Evolutionary conservation across 2,888 invertebrate genomes (phyloP).

Genomic region (Torymus tubicola): DNA sequence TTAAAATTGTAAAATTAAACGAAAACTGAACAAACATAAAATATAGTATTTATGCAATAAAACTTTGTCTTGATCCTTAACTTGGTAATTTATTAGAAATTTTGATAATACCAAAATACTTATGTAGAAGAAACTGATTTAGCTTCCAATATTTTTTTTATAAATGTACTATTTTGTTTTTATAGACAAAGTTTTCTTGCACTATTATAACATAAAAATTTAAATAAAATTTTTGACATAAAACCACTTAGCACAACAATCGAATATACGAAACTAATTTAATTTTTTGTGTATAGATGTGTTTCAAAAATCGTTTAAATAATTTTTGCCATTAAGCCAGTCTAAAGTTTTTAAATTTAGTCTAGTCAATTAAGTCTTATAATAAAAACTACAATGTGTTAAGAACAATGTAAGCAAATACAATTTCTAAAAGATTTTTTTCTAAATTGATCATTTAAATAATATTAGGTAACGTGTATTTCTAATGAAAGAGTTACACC

Average conservation of each 20-base stretch:
- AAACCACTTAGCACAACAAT: background rate
- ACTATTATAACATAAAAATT: constrained; percentile 8
- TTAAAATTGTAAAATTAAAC: too few species aligned
- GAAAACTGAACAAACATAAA: background rate
- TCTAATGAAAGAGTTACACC: constrained; percentile 16
- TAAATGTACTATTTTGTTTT: background rate
- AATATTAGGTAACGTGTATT: background rate
- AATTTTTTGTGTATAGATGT: constrained; percentile 25
- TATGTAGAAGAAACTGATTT: too few species aligned
- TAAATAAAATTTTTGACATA: constrained; percentile 24
- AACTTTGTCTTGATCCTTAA: too few species aligned
- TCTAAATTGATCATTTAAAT: background rate
- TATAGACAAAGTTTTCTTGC: constrained; percentile 12
- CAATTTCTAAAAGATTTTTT: background rate
- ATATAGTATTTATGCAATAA: background rate
- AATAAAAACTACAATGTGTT: constrained; percentile 22
- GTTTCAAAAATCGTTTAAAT: constrained; percentile 26
- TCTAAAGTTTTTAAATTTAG: constrained; percentile 5
- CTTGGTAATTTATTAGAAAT: too few species aligned
- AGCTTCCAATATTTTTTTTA: too few species aligned
- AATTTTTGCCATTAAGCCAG: background rate
- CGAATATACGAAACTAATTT: constrained; percentile 24
- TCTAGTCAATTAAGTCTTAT: constrained; percentile 21
- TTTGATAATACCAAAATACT: background rate
- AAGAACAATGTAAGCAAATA: constrained; percentile 11